These are phyloP conservation scores for Hydrotaea diabolus DNA, from an alignment of 2,888 invertebrate species.

Conservation along the genomic window DNA sequence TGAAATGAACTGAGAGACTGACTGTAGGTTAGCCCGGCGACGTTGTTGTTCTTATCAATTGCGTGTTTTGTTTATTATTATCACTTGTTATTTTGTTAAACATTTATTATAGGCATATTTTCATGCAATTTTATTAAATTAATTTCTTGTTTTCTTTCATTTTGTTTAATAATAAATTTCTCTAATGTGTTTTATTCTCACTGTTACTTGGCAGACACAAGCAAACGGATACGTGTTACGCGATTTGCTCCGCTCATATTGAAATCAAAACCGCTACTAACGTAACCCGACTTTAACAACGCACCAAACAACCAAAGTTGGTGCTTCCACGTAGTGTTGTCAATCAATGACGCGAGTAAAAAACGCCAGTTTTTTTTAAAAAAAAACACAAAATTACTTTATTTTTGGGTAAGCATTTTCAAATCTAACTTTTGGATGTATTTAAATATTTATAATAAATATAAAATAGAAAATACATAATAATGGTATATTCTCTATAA, in stretches of 20 bases:
- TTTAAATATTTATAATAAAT: too few relatives aligned
- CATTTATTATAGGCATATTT: not conserved
- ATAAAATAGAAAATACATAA: too few relatives aligned
- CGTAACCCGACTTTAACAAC: slow-evolving; percentile 18
- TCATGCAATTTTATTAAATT: slow-evolving; percentile 17
- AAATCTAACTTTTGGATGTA: too few relatives aligned
- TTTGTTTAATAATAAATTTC: not conserved
- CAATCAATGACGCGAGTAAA: too few relatives aligned
- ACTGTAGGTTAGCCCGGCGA: not conserved
- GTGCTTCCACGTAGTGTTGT: too few relatives aligned
- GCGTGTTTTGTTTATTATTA: slow-evolving; percentile 30
- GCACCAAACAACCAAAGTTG: not conserved
- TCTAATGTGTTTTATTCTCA: not conserved
- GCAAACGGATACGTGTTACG: not conserved
- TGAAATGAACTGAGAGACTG: too few relatives aligned
- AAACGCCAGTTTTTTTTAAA: too few relatives aligned
- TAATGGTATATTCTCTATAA: too few relatives aligned
- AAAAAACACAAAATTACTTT: too few relatives aligned
- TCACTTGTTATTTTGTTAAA: not conserved
- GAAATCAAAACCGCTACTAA: slow-evolving; percentile 67
- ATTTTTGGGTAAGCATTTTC: too few relatives aligned
- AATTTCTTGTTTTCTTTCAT: not conserved
- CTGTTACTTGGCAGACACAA: not conserved
- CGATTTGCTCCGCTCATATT: slow-evolving; percentile 33
- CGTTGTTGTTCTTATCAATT: slow-evolving; percentile 4